Evolutionary conservation across 2,797 vertebrate genomes (phyloP), one percentile per base, ranked within the genome.

Genomic region (Pachyuromys duprasi): DNA sequence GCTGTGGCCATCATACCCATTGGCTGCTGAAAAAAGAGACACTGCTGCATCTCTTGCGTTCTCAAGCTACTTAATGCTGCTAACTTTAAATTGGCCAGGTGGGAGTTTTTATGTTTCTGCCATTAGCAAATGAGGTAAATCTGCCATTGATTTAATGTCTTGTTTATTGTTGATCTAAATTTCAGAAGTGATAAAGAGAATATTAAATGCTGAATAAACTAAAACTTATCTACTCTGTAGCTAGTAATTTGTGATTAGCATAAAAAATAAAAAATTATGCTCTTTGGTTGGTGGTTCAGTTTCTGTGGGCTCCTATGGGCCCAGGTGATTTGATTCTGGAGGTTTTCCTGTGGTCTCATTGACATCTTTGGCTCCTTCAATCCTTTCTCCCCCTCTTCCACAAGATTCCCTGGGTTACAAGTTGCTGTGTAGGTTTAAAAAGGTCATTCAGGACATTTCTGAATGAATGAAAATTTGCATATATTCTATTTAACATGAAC

Each of bases 111-210:
- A 65, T 39, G 76, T 13, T 67, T 70, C 8, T 81, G 62, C 65
- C 84, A 53, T 92, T 82, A 95, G 67, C 55, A 95, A 95, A 93
- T 69, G 53, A 74, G 89, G 49, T 76, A 90, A 69, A 86, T 94
- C 69, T 82, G 53, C 42, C 63, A 33, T 90, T 90, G 67, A 91
- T 88, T 90, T 95, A 91, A 86, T 57, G 42, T 86, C 69, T 92
- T 92, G 14, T 60, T 92, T 72, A 91, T 84, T 78, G 67, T 53
- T 86, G 60, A 63, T 80, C 72, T 96, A 80, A 60, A 89, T 81
- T 97, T 95, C 42, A 92, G 63, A 96, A 91, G 33, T 78, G 39
- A 86, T 94, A 79, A 45, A 90, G 78, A 94, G 88, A 88, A 86
- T 90, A 74, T 95, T 93, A 83, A 94, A 83, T 91, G 31, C 33